A percentile compares a stretch with the other conserved stretches of the same genome.
Conservation (phyloP, 2,797 vertebrate genomes). For the Tolypeutes matacus region DNA sequence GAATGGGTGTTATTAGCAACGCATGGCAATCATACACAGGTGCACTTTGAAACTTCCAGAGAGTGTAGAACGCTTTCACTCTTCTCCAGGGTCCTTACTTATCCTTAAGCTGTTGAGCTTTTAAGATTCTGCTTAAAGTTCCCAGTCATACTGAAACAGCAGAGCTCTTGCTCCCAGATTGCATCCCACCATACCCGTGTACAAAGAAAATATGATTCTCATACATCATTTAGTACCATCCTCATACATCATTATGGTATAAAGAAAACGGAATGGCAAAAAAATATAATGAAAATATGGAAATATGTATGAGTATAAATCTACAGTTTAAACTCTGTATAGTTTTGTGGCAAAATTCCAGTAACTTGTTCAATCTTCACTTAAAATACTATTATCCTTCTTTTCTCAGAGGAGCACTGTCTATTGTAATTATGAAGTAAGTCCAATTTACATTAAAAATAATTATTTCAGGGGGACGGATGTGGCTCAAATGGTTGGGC, state of each 20-base stretch:
- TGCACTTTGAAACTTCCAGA: constrained; percentile 39
- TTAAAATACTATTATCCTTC: constrained; percentile 35
- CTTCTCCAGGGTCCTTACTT: constrained; percentile 9
- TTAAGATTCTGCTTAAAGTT: constrained; percentile 38
- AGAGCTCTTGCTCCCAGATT: not conserved
- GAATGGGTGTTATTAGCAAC: constrained; percentile 7
- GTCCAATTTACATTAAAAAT: constrained; percentile 55
- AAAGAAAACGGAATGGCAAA: constrained; percentile 10
- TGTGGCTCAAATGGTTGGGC: too few relatives aligned
- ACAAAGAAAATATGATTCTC: constrained; percentile 56
- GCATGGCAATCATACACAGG: not conserved
- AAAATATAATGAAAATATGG: constrained; percentile 10
- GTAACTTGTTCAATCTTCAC: constrained; percentile 24
- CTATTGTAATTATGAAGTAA: constrained; percentile 60
- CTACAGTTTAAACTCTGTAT: constrained; percentile 51
- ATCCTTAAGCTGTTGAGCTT: constrained; percentile 33
- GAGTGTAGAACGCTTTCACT: constrained; percentile 17
- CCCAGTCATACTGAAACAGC: not conserved
- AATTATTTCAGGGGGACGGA: too few relatives aligned
- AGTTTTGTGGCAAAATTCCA: constrained; percentile 56
- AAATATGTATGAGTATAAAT: constrained; percentile 1
- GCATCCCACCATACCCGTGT: not conserved
- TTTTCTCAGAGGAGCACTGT: not conserved
- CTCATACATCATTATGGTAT: constrained; percentile 14
- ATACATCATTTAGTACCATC: constrained; percentile 20